Percentiles rank a stretch among this genome's conserved stretches.
Conservation (phyloP, 2,113 vertebrate genomes). For the Condylura cristata region DNA sequence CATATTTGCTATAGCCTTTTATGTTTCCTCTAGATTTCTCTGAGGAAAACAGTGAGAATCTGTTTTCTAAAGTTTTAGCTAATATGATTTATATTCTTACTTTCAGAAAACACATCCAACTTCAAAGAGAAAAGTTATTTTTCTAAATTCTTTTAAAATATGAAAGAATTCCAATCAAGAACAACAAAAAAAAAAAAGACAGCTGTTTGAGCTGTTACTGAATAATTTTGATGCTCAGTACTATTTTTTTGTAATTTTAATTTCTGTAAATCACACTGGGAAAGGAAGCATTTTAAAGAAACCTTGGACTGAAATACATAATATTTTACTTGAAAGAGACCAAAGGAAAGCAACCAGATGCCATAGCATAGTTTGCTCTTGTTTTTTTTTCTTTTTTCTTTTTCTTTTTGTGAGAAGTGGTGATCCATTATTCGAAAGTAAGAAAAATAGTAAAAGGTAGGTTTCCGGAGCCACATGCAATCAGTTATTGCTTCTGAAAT, state of each 20-base stretch:
- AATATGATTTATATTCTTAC: background rate
- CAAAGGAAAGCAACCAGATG: conserved; percentile 34
- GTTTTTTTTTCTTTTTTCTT: background rate
- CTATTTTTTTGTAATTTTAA: conserved; percentile 40
- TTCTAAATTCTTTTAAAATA: conserved; percentile 31
- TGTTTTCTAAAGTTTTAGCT: conserved; percentile 1
- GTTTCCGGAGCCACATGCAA: background rate
- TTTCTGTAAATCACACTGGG: background rate
- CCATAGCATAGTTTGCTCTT: background rate
- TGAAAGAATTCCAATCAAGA: conserved; percentile 50
- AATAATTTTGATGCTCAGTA: conserved; percentile 20
- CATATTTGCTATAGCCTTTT: background rate
- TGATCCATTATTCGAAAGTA: background rate
- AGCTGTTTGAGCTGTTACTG: conserved; percentile 13
- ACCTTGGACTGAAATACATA: background rate
- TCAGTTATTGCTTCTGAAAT: background rate
- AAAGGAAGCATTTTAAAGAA: conserved; percentile 47
- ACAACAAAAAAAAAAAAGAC: conserved; percentile 24
- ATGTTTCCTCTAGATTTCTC: background rate
- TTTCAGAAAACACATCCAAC: conserved; percentile 27
- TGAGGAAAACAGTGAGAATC: conserved; percentile 13
- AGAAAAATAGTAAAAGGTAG: background rate
- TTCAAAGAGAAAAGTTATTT: background rate
- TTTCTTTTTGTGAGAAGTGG: background rate
- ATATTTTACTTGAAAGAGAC: conserved; percentile 43